Evolutionary conservation across 2,113 vertebrate species (phyloP).

Genomic region (Corythoichthys haematopterus): DNA sequence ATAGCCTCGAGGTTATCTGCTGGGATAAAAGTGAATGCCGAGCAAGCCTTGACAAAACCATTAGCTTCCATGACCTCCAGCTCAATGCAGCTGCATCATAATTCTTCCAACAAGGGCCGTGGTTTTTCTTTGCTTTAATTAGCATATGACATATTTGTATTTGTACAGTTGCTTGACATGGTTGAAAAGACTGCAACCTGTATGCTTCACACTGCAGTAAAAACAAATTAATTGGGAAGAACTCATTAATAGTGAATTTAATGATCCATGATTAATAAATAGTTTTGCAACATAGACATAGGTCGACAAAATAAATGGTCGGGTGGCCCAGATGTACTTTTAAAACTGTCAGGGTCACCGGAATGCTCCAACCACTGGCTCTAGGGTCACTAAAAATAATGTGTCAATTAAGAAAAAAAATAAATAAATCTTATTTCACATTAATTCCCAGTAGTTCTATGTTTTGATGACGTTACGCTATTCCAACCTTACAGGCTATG

Average conservation of each 20-base stretch:
- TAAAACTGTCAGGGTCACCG: too few relatives aligned
- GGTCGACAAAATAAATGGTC: too few relatives aligned
- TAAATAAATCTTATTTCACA: too few relatives aligned
- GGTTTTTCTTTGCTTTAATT: slow-evolving; percentile 28
- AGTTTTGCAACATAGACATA: background rate
- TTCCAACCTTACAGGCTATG: too few relatives aligned
- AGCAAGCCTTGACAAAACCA: slow-evolving; percentile 58
- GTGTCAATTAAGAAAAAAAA: too few relatives aligned
- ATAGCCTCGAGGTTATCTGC: slow-evolving; percentile 45
- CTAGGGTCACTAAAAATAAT: too few relatives aligned
- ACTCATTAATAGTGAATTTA: background rate
- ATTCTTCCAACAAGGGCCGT: slow-evolving; percentile 21
- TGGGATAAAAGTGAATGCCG: slow-evolving; percentile 36
- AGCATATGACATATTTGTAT: slow-evolving; percentile 20
- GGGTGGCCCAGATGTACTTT: too few relatives aligned
- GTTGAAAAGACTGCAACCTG: slow-evolving; percentile 2
- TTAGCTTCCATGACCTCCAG: slow-evolving; percentile 56
- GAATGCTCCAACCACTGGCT: too few relatives aligned
- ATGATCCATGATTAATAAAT: background rate
- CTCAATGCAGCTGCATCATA: slow-evolving; percentile 33
- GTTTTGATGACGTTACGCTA: too few relatives aligned
- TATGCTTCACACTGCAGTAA: slow-evolving; percentile 18
- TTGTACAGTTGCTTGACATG: slow-evolving; percentile 35
- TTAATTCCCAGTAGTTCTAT: too few relatives aligned
- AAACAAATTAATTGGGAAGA: background rate